Evolutionary conservation across 2,888 invertebrate genomes (phyloP), one percentile per base, ranked within the genome.

Genomic region (Aporophyla lueneburgensis): DNA sequence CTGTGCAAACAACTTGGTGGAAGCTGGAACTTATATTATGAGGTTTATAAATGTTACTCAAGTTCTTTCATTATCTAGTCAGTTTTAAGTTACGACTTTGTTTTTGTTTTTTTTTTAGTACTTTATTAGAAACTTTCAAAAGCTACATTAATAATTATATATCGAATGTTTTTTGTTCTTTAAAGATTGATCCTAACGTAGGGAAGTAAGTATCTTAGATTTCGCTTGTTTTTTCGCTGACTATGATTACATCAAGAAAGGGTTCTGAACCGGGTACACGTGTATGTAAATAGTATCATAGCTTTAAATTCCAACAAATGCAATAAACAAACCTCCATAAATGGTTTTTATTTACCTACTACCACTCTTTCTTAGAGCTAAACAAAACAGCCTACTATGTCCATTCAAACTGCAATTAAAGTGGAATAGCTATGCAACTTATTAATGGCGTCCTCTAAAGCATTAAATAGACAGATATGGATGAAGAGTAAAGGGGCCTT

Each of bases 171-270:
- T 67, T 82, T 73, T 27, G 24, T 27, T 16, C n/a, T 40, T 49
- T 3, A 33, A 74, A 77, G 74, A 33, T 56, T 43, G 27, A 59
- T 74, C 49, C 33, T 61, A 43, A n/a, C 16, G 16, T 56, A 51
- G 27, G 10, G 51, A 49, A 49, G 80, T 24, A 43, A 33, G n/a
- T n/a, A n/a, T n/a, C 66, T 78, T 51, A 27, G 66, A 81, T 68
- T 68, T 65, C 61, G 51, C n/a, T 62, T 80, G 62, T 73, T 75
- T 61, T 83, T 82, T 82, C 21, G 61, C 70, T 58, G 77, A 74
- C 73, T 77, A n/a, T 76, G 68, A 83, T 83, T 76, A 62, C 65
- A 83, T 86, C 83, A 85, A 74, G 84, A 86, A 83, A 86, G 61
- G 86, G 86, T 82, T 71, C 65, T n/a, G 49, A 58, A 33, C 53